Evolutionary conservation across 2,797 vertebrate species (phyloP).

Genomic region (Eulemur albifrons): DNA sequence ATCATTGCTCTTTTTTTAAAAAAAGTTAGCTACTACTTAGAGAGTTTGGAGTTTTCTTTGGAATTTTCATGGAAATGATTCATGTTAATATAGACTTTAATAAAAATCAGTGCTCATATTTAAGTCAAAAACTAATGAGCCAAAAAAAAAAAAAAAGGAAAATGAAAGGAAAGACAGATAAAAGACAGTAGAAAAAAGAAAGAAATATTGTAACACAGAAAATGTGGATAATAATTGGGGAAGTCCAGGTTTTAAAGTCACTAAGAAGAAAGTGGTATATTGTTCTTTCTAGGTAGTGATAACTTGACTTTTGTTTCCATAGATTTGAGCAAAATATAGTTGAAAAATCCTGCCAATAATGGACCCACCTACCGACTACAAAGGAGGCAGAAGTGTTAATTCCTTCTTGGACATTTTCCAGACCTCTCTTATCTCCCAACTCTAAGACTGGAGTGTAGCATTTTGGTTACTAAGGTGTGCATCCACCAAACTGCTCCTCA

Average conservation of each 20-base stretch:
- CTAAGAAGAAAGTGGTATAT: constrained; percentile 78
- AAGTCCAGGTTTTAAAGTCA: constrained; percentile 74
- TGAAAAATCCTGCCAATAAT: constrained; percentile 37
- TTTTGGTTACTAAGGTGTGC: constrained; percentile 62
- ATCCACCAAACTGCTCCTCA: constrained; percentile 73
- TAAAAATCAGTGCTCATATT: constrained; percentile 76
- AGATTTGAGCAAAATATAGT: constrained; percentile 78
- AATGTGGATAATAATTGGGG: constrained; percentile 64
- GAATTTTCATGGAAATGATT: constrained; percentile 79
- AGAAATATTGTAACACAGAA: constrained; percentile 72
- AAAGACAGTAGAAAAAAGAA: constrained; percentile 23
- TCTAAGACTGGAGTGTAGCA: constrained; percentile 69
- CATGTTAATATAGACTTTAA: constrained; percentile 75
- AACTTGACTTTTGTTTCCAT: constrained; percentile 80
- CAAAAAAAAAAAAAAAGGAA: not conserved
- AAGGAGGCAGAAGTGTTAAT: constrained; percentile 75
- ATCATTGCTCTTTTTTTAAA: not conserved
- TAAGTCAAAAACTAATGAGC: constrained; percentile 67
- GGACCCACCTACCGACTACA: constrained; percentile 14
- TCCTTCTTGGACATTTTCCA: constrained; percentile 71
- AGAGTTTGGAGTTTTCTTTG: constrained; percentile 75
- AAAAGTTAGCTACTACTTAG: constrained; percentile 3
- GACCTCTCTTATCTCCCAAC: constrained; percentile 75
- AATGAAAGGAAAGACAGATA: not conserved
- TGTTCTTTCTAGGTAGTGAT: constrained; percentile 76